These are phyloP conservation scores for Choreutis nemorana DNA, from an alignment of 2,888 invertebrate species.

Conservation along the genomic window DNA sequence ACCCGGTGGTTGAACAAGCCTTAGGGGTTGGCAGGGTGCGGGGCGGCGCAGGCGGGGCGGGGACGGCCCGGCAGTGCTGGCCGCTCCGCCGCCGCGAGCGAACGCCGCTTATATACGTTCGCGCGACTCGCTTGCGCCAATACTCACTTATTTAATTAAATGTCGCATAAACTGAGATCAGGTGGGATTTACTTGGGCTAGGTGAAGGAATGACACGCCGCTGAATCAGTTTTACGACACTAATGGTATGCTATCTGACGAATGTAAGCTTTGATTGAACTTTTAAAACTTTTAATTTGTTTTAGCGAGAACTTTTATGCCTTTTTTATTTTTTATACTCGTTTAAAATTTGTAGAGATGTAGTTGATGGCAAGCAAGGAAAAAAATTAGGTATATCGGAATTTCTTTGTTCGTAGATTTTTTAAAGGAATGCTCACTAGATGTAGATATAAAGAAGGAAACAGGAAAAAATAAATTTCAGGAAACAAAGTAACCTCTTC, in stretches of 20 bases:
- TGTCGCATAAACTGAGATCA: constrained; percentile 48
- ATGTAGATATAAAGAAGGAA: too few species aligned
- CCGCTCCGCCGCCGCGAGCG: constrained; percentile 46
- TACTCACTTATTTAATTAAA: constrained; percentile 38
- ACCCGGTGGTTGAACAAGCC: too few species aligned
- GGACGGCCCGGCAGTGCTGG: constrained; percentile 43
- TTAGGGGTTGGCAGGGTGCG: too few species aligned
- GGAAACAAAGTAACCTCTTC: too few species aligned
- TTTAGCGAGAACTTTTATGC: neutral
- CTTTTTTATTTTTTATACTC: neutral
- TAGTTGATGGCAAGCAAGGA: too few species aligned
- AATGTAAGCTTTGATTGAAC: neutral
- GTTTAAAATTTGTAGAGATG: too few species aligned
- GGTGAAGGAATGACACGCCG: constrained; percentile 29
- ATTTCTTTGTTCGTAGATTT: too few species aligned
- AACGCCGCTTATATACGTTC: constrained; percentile 24
- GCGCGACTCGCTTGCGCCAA: neutral
- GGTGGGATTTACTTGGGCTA: constrained; percentile 19
- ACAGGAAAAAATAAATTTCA: too few species aligned
- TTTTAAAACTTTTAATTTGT: neutral
- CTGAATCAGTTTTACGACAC: constrained; percentile 21
- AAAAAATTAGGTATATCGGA: too few species aligned
- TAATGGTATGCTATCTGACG: constrained; percentile 29
- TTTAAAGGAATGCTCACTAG: too few species aligned
- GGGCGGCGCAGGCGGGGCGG: constrained; percentile 31